These are phyloP conservation scores for Furnarius figulus DNA, from an alignment of 2,113 vertebrate genomes.

Conservation along the genomic window DNA sequence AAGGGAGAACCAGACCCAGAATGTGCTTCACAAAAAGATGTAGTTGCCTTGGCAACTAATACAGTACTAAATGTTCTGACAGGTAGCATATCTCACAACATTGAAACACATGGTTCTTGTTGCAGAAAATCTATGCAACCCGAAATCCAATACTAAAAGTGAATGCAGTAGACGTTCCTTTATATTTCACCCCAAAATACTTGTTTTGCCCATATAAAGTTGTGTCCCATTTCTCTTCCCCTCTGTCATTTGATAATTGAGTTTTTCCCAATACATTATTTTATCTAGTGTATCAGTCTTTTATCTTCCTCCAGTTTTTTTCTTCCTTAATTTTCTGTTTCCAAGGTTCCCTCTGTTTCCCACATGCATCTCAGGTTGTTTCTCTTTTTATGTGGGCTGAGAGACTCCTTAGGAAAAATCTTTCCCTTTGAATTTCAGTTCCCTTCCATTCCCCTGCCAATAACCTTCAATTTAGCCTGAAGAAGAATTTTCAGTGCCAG, in stretches of 20 bases:
- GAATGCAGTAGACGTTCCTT: background rate
- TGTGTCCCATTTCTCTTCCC: background rate
- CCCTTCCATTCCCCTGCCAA: background rate
- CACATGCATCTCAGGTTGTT: background rate
- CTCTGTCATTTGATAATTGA: background rate
- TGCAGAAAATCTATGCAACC: background rate
- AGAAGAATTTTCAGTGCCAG: background rate
- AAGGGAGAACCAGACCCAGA: slow-evolving; percentile 17
- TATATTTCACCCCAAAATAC: background rate
- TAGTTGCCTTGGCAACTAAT: slow-evolving; percentile 65
- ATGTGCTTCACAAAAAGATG: slow-evolving; percentile 17
- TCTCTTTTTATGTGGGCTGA: background rate
- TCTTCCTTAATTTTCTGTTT: background rate
- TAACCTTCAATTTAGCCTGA: background rate
- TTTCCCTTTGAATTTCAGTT: background rate
- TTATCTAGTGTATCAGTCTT: background rate
- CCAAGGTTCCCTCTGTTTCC: background rate
- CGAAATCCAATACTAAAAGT: background rate
- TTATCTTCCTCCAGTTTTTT: background rate
- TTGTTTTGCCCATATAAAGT: background rate
- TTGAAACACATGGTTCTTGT: background rate
- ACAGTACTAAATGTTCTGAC: slow-evolving; percentile 39
- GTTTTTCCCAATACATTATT: background rate
- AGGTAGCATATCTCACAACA: slow-evolving; percentile 39
- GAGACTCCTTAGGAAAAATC: background rate